Base-by-base conservation (phyloP, 2,888 invertebrate species). In the Agonum fuliginosum region DNA sequence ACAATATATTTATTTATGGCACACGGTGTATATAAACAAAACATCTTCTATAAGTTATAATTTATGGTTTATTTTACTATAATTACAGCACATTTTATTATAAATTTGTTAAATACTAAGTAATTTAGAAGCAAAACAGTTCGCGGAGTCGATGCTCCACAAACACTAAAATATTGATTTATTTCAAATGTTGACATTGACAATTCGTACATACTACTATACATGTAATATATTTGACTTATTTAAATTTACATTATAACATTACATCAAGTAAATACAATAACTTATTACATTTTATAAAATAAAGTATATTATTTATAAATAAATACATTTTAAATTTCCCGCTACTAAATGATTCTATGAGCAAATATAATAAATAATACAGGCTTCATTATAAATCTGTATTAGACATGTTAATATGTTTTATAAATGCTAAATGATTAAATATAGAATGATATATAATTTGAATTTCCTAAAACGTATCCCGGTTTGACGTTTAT, bases 1-100 rank as follows among this genome's bases (percentile, higher is more conserved):
- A 77, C 70, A 77, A 70, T 76, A 70, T 46, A 46, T 43, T 74
- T 58, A 65, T 46, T 46, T 65, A 65, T 46, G 46, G 62, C 62
- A 62, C 65, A 46, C n/a, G 46, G 62, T 46, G 65, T 5, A 27
- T 65, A n/a, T 65, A 65, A 62, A 74, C 46, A 62, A 74, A 62
- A 70, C 77, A 77, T 75, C 48, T 74, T 75, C n/a, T 54, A 14
- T 54, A 20, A 34, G 17, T 37, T 48, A 54, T 34, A 54, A 12
- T 54, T 19, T 19, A 54, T 72, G 20, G 41, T 67, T 67, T 67
- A 67, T 19, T 43, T 41, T 67, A 20, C 12, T 41, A 67, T 37
- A 54, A 19, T 24, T 54, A 27, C 22, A 20, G 41, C 67, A 67
- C 22, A 62, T 62, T 67, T 67, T 43, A 67, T 20, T 70, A 46